Evolutionary conservation across 2,888 invertebrate genomes (phyloP), one percentile per base, ranked within the genome.

Genomic region (Tholera decimalis): DNA sequence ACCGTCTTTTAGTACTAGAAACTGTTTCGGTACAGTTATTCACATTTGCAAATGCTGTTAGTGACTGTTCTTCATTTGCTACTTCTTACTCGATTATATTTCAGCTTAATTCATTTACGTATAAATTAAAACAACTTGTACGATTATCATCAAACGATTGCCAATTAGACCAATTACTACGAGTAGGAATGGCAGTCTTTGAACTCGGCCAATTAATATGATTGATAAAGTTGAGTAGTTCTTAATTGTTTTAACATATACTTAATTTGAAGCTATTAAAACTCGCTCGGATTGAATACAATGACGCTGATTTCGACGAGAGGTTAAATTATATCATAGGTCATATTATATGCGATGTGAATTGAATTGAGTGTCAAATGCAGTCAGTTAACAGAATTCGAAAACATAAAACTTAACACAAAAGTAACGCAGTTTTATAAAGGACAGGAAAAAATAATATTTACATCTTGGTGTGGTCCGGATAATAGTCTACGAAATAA

Each of bases 171-270:
- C 35, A 46, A 51, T 70, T 47, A 28, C 7, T 24, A 30, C 7
- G 11, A 20, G 9, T 49, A 30, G 20, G 15, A 33, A 56, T 53
- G 39, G 2, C 15, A 50, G 30, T 53, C 57, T 49, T 46, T 51
- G 11, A 39, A 43, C 28, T 39, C 15, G 15, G 24, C 33, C 39
- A 53, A 59, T 59, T 53, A 47, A 37, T 33, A 49, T 46, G 39
- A 56, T 63, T 35, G 26, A 39, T 39, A 20, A 53, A 37, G 33
- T 44, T 28, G 24, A 35, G 28, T 28, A 30, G 28, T 9, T 28
- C 22, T 53, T 28, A 46, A 55, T 46, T 46, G 28, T 61, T 75
- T 61, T 28, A 39, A 44, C 4, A 58, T 47, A 15, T 30, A 33
- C 54, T 60, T 54, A 47, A 66, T 66, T 15, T 28, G n/a, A 28